Conservation (phyloP, 2,113 vertebrate species). For the Phyllopteryx taeniolatus region DNA sequence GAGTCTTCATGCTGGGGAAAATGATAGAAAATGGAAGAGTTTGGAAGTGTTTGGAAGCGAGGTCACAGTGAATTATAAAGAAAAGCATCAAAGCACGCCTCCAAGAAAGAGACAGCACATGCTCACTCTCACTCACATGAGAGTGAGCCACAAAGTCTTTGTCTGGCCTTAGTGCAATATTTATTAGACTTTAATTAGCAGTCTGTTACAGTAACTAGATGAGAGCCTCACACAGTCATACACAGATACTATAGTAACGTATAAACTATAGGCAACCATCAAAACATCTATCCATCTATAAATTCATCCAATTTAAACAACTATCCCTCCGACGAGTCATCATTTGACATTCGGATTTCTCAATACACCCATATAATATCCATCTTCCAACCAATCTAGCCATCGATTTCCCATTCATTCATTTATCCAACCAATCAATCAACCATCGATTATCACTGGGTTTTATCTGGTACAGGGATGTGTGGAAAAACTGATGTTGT, state of each 20-base stretch:
- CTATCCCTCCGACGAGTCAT: no score
- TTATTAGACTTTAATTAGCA: constrained; percentile 27
- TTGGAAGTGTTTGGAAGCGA: constrained; percentile 23
- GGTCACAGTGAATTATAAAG: constrained; percentile 22
- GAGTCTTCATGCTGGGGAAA: constrained; percentile 28
- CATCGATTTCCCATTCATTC: neutral
- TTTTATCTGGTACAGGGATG: no score
- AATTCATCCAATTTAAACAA: no score
- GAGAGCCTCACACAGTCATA: neutral
- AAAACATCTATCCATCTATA: neutral
- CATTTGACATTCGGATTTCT: neutral
- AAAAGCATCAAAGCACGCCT: constrained; percentile 5
- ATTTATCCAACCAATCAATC: neutral
- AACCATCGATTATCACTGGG: no score
- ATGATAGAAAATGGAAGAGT: constrained; percentile 6
- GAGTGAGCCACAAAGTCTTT: constrained; percentile 13
- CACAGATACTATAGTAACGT: neutral
- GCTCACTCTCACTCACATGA: neutral
- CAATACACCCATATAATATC: neutral
- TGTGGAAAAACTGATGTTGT: no score
- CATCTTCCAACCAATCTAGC: neutral
- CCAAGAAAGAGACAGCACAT: neutral
- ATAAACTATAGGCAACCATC: neutral
- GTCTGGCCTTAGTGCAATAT: constrained; percentile 9
- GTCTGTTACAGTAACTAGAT: constrained; percentile 1